Evolutionary conservation across 1,140 invertebrate species (phyloP).

Genomic region (Drosophila lini): DNA sequence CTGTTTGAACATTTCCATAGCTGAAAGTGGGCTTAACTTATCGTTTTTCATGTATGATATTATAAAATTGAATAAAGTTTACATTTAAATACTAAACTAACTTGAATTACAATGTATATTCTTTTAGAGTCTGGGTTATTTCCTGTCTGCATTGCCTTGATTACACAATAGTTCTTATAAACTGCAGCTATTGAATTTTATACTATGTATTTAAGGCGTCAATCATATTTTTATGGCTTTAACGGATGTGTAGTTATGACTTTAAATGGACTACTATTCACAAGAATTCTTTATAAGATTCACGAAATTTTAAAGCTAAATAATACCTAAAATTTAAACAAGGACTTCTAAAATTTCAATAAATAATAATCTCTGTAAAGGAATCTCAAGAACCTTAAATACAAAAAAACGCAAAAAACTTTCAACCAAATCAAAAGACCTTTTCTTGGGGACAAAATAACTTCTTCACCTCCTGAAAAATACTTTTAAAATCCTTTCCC

Average conservation of each 20-base stretch:
- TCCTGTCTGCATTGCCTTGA: not conserved
- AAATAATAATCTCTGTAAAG: not conserved
- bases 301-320: no score
- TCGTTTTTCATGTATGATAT: not conserved
- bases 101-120: not conserved
- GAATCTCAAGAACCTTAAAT: not conserved
- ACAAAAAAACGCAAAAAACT: no score
- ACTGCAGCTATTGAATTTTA: constrained; percentile 1
- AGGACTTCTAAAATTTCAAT: fast-evolving
- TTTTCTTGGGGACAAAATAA: no score
- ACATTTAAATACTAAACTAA: not conserved
- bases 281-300: not conserved
- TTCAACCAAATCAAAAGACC: not conserved
- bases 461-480: not conserved
- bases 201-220: not conserved
- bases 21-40: not conserved
- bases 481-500: no score
- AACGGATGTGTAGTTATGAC: no score
- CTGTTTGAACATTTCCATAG: not conserved
- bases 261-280: not conserved
- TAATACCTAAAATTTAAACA: not conserved
- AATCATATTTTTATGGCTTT: not conserved
- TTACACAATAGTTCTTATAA: not conserved
- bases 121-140: not conserved
- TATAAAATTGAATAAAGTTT: constrained; percentile 6